phyloP scores from a whole-genome alignment of 2,113 vertebrate genomes.

The Xenus cinereus region DNA sequence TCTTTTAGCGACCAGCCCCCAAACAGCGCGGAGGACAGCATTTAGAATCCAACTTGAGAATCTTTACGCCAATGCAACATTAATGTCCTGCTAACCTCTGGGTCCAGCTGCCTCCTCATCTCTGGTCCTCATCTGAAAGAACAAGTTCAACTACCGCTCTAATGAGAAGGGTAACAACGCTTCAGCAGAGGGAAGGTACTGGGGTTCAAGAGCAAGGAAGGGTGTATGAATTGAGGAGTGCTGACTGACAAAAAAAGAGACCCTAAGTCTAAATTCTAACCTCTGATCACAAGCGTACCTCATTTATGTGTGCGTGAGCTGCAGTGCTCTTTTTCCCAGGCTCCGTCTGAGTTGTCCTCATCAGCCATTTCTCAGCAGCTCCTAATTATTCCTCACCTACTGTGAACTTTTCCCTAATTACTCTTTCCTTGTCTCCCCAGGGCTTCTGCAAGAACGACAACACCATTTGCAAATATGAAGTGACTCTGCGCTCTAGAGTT shows the following conservation, averaged over 20 bases:
- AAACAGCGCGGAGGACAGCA: background rate
- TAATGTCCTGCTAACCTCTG: background rate
- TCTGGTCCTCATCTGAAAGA: background rate
- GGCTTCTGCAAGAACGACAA: constrained; percentile 35
- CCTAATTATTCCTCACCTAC: constrained; percentile 50
- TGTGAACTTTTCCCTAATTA: constrained; percentile 56
- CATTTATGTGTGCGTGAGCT: background rate
- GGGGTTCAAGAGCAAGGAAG: background rate
- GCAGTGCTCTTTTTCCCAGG: background rate
- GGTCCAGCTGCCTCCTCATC: background rate
- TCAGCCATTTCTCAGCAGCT: constrained; percentile 7
- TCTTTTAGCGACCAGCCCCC: background rate
- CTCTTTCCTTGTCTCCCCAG: background rate
- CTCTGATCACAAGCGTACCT: background rate
- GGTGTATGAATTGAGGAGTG: background rate
- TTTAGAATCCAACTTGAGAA: background rate
- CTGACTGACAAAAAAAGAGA: background rate
- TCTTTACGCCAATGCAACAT: background rate
- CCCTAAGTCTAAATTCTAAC: background rate
- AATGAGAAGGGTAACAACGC: background rate
- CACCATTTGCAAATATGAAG: constrained; percentile 30
- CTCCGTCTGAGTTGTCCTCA: background rate
- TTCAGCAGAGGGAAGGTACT: background rate
- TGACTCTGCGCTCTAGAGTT: background rate
- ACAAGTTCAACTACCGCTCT: background rate